Conservation (phyloP, 2,888 invertebrate genomes). For the Xestobium rufovillosum region DNA sequence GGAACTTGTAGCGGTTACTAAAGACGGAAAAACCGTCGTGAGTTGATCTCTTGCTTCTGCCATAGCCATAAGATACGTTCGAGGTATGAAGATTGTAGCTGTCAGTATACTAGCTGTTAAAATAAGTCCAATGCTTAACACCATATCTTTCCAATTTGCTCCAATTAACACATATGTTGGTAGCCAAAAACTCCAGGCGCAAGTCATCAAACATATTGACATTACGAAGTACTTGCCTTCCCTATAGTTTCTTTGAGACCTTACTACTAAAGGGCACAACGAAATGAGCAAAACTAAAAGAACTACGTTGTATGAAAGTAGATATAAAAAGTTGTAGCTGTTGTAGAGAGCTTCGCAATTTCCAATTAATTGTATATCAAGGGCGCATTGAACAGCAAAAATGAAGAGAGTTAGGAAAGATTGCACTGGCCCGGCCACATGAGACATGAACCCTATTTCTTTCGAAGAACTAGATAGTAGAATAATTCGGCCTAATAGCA, state of each 20-base stretch:
- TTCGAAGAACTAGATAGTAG: conserved; percentile 59
- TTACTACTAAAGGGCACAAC: conserved; percentile 54
- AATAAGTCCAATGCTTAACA: conserved; percentile 54
- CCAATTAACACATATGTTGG: conserved; percentile 48
- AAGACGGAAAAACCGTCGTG: conserved; percentile 48
- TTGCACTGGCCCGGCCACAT: conserved; percentile 64
- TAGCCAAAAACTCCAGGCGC: conserved; percentile 57
- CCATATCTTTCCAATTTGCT: conserved; percentile 49
- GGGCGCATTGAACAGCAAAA: conserved; percentile 52
- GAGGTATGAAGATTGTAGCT: conserved; percentile 58
- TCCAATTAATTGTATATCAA: conserved; percentile 45
- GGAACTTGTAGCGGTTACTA: conserved; percentile 41
- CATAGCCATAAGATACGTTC: conserved; percentile 60
- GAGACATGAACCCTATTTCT: conserved; percentile 60
- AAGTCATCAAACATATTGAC: conserved; percentile 47
- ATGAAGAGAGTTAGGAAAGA: conserved; percentile 57
- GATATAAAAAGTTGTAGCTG: conserved; percentile 44
- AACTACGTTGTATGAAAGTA: conserved; percentile 55
- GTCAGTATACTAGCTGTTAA: conserved; percentile 56
- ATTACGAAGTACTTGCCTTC: conserved; percentile 55
- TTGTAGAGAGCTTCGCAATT: conserved; percentile 47
- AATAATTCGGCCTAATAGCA: conserved; percentile 56
- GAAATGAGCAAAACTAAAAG: conserved; percentile 51
- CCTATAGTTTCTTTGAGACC: conserved; percentile 59
- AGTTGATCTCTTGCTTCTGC: conserved; percentile 55